Conservation (phyloP, 2,113 vertebrate genomes). For the Myrmophylax atrothorax region DNA sequence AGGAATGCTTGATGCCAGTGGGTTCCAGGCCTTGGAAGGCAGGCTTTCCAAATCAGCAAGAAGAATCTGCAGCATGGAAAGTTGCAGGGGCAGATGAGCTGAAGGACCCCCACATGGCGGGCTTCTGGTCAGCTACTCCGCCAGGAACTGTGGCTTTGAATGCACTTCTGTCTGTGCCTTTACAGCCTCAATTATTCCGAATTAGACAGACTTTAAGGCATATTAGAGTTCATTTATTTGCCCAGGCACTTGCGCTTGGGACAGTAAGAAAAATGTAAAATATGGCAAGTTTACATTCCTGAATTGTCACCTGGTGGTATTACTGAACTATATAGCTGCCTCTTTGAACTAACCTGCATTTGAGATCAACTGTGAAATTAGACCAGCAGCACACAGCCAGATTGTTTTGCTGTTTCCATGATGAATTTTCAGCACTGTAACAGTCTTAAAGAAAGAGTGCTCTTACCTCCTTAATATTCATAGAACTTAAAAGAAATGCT, state of each 20-base stretch:
- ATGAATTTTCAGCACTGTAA: background rate
- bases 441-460: background rate
- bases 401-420: background rate
- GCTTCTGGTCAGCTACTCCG: background rate
- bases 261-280: background rate
- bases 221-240: background rate
- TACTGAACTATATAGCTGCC: background rate
- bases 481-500: background rate
- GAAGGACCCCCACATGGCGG: background rate
- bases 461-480: background rate
- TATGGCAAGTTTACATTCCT: background rate
- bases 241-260: background rate
- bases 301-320: background rate
- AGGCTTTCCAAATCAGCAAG: background rate
- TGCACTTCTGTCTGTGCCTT: background rate
- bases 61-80: background rate
- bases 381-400: background rate
- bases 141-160: background rate
- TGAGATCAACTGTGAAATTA: background rate
- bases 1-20: background rate
- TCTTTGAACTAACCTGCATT: background rate
- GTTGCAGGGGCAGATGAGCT: background rate
- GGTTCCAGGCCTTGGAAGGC: background rate
- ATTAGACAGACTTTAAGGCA: background rate
- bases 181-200: background rate